A percentile compares a stretch with the other conserved stretches of the same genome.
Evolutionary conservation across 2,888 invertebrate species (phyloP).

Genomic region (Nymphalis c-album): DNA sequence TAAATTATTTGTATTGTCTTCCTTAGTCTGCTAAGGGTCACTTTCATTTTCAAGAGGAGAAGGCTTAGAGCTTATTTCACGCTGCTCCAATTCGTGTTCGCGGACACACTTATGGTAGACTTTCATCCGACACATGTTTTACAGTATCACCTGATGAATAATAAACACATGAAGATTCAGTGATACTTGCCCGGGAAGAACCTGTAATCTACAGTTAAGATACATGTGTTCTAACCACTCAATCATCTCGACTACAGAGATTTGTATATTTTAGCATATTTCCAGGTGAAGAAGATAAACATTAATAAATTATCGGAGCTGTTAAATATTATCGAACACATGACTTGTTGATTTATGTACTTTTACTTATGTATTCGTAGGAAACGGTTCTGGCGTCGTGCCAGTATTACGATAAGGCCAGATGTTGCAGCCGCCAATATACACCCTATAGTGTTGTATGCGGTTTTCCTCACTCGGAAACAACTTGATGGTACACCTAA

Average conservation of each 20-base stretch:
- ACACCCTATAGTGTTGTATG: background rate
- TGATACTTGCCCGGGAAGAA: too few species aligned
- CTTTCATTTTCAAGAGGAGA: too few species aligned
- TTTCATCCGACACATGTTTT: too few species aligned
- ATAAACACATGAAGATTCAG: too few species aligned
- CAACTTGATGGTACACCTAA: background rate
- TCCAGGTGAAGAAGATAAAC: background rate
- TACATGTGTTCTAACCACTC: too few species aligned
- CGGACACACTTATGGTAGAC: too few species aligned
- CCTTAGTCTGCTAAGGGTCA: too few species aligned
- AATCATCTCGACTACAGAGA: background rate
- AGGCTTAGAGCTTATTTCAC: too few species aligned
- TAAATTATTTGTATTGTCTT: too few species aligned
- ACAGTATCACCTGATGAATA: too few species aligned
- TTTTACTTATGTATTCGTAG: background rate
- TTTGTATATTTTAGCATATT: background rate
- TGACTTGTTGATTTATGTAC: slow-evolving; percentile 28
- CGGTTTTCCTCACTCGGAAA: background rate
- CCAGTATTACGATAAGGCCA: slow-evolving; percentile 18
- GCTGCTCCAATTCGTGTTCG: too few species aligned
- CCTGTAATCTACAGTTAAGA: too few species aligned
- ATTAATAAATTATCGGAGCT: background rate
- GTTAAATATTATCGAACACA: background rate
- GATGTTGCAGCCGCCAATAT: slow-evolving; percentile 20
- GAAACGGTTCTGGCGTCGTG: slow-evolving; percentile 14